These are phyloP conservation scores for Drosophila siamana DNA, from an alignment of 2,888 invertebrate species.

Conservation along the genomic window DNA sequence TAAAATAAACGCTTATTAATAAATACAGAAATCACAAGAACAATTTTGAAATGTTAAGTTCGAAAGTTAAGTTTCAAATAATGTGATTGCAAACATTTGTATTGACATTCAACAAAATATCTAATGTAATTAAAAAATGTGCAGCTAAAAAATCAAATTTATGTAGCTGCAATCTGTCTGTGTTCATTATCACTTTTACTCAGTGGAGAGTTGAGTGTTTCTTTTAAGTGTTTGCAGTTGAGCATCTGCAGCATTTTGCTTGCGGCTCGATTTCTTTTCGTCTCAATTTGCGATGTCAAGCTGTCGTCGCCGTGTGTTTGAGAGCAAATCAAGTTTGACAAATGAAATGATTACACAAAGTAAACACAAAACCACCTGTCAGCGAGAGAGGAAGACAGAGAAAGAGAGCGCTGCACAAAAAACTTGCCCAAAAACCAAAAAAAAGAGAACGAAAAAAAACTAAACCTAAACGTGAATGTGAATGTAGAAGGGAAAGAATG, in stretches of 20 bases:
- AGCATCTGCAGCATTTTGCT: neutral
- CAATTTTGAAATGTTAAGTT: too few relatives aligned
- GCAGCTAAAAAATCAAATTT: too few relatives aligned
- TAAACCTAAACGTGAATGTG: neutral
- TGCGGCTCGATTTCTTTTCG: conserved; percentile 17
- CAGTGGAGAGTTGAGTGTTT: neutral
- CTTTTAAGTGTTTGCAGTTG: neutral
- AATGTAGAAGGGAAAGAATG: conserved; percentile 1
- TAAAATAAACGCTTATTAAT: too few relatives aligned
- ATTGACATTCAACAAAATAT: too few relatives aligned
- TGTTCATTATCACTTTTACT: neutral
- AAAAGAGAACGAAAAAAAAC: conserved; percentile 15
- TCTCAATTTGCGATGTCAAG: conserved; percentile 51
- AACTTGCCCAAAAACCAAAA: conserved; percentile 51
- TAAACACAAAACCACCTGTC: conserved; percentile 80
- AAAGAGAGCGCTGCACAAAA: conserved; percentile 25
- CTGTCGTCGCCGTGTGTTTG: conserved; percentile 60
- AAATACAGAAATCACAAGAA: too few relatives aligned
- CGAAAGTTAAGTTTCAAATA: too few relatives aligned
- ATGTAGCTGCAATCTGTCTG: too few relatives aligned
- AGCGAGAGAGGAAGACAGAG: conserved; percentile 25
- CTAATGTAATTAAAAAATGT: too few relatives aligned
- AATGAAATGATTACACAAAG: conserved; percentile 80
- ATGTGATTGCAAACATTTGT: too few relatives aligned
- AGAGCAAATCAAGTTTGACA: conserved; percentile 74